Base-by-base conservation (phyloP, 2,113 vertebrate species). In the Eupsittula cactorum region DNA sequence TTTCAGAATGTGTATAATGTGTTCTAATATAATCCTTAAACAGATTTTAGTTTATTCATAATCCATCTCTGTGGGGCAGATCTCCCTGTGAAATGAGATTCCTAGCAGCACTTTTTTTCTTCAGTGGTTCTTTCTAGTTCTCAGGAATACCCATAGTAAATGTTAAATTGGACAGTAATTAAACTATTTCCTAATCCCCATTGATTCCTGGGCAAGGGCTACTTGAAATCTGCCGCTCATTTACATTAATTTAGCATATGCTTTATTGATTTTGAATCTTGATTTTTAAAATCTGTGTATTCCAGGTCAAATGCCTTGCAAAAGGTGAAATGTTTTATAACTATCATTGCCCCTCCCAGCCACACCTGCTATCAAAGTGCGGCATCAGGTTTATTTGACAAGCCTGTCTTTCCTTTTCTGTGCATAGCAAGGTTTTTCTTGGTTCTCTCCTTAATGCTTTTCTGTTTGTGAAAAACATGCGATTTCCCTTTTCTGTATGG, bases 401-500 rank as follows among this genome's bases (percentile, higher is more conserved):
- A 13, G 42, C 15, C 9, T 62, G 42, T 16, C 24, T 67, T 53
- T 78, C 64, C 50, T 19, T 23, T 46, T 16, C 35, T 39, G n/a
- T 47, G 33, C 47, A 33, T 3, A 47, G 53, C 24, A 46, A 25
- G 35, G 25, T 35, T 83, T 78, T n/a, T 53, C 44, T 75, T 83
- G 57, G 33, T 88, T 85, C 77, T 82, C 17, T 87, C 49, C 55
- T 90, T 46, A 6, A 5, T 46, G 60, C 62, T 90, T 71, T 57
- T 47, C 47, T 76, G 35, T 88, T 88, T 89, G 74, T 57, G 68
- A 35, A 77, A 89, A 70, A 47, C 16, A 2, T n/a, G 11, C 15
- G 68, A 77, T 97, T 92, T 80, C 73, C 80, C 71, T 94, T 97
- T 97, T 97, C 97, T 95, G 10, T 41, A 21, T 83, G 82, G 69